Conservation (phyloP, 2,113 vertebrate species). For the Cyprinus carpio region DNA sequence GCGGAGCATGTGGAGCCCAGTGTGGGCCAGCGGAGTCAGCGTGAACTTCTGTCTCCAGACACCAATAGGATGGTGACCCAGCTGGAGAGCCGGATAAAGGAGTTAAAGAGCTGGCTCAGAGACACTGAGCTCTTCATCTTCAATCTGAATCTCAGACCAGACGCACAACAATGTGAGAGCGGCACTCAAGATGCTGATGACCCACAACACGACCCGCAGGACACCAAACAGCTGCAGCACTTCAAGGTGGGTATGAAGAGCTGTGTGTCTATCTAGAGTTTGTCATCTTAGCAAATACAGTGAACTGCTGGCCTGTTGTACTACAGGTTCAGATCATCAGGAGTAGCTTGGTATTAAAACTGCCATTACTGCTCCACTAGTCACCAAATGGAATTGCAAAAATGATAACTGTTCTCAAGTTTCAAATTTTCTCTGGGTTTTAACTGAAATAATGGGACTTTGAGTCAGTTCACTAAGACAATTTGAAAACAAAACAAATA, state of each 20-base stretch:
- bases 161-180: conserved; percentile 72
- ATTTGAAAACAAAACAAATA: too few relatives aligned
- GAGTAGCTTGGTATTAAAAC: too few relatives aligned
- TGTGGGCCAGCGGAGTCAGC: conserved; percentile 71
- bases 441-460: too few relatives aligned
- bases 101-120: conserved; percentile 94
- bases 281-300: too few relatives aligned
- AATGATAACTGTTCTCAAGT: too few relatives aligned
- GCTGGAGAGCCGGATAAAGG: conserved; percentile 94
- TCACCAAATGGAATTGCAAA: too few relatives aligned
- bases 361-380: too few relatives aligned
- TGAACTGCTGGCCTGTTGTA: background rate
- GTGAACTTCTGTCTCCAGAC: conserved; percentile 87
- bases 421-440: too few relatives aligned
- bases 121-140: conserved; percentile 98
- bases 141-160: conserved; percentile 91
- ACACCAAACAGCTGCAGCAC: conserved; percentile 86
- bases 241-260: conserved; percentile 85
- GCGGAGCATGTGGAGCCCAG: conserved; percentile 80
- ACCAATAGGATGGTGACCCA: conserved; percentile 89
- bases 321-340: too few relatives aligned
- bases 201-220: conserved; percentile 60
- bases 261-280: too few relatives aligned
- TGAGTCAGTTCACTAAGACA: too few relatives aligned
- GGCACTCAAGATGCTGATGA: conserved; percentile 72